Conservation (phyloP, 1,140 invertebrate genomes). For the Heterodera schachtii region DNA sequence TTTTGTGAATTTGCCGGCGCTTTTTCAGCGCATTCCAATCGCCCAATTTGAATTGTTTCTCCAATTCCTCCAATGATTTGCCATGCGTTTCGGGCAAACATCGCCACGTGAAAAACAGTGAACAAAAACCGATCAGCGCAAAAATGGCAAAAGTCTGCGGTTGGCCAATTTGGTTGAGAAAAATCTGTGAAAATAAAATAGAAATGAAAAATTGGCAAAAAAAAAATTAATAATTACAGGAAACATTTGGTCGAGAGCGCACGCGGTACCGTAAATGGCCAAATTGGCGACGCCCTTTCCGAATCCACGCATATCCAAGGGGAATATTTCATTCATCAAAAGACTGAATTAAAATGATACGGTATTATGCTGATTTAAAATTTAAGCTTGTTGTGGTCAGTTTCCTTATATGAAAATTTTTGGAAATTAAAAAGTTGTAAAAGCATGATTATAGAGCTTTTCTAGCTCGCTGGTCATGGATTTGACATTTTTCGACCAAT, state of each 20-base stretch:
- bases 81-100: constrained; percentile 20
- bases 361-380: no score
- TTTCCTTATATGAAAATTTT: no score
- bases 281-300: constrained; percentile 5
- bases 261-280: neutral
- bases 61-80: constrained; percentile 27
- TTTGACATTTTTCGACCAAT: no score
- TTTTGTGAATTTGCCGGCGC: no score
- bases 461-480: no score
- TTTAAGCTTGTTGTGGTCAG: no score
- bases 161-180: neutral
- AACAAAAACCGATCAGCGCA: constrained; percentile 1
- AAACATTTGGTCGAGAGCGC: constrained; percentile 3
- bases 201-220: neutral
- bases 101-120: constrained; percentile 8
- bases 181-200: neutral
- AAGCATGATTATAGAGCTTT: no score
- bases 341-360: neutral
- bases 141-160: constrained; percentile 8
- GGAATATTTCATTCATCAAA: constrained; percentile 8
- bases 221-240: neutral
- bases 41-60: constrained; percentile 20
- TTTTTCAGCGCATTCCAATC: constrained; percentile 17
- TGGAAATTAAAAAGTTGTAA: no score
- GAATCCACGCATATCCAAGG: neutral